Evolutionary conservation across 2,888 invertebrate genomes (phyloP).

Genomic region (Pterobdella sp.): DNA sequence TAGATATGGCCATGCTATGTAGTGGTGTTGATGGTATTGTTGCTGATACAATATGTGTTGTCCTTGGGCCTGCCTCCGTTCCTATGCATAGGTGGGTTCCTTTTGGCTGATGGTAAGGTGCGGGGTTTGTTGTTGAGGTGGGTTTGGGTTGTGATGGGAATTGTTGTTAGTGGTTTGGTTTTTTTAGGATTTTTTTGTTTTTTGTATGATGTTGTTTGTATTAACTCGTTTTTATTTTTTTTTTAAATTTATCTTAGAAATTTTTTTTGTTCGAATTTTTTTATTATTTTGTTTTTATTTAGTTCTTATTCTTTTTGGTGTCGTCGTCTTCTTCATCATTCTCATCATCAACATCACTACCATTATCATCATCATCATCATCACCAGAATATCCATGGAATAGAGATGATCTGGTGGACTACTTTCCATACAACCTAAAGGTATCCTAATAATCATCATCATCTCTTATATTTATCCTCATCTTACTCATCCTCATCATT

Average conservation of each 20-base stretch:
- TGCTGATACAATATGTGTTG: conserved; percentile 79
- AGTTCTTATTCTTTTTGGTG: too few relatives aligned
- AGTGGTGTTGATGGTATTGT: conserved; percentile 66
- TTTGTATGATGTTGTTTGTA: not conserved
- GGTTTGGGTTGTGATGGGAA: not conserved
- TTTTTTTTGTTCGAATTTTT: not conserved
- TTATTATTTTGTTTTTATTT: not conserved
- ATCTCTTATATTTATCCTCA: not conserved
- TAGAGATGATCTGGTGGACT: conserved; percentile 15
- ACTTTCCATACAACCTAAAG: conserved; percentile 58
- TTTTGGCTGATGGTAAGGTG: not conserved
- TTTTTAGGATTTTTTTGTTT: not conserved
- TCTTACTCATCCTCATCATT: not conserved
- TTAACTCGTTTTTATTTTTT: not conserved
- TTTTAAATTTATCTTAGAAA: not conserved
- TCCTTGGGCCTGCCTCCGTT: conserved; percentile 80
- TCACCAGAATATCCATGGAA: conserved; percentile 66
- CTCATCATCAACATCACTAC: conserved; percentile 3
- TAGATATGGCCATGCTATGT: conserved; percentile 78
- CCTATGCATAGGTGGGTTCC: conserved; percentile 66
- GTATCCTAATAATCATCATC: not conserved
- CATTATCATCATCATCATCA: conserved; percentile 22
- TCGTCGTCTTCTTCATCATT: conserved; percentile 6
- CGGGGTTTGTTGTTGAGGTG: not conserved
- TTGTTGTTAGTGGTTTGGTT: not conserved